Base-by-base conservation (phyloP, 2,113 vertebrate species). In the Propithecus coquereli region DNA sequence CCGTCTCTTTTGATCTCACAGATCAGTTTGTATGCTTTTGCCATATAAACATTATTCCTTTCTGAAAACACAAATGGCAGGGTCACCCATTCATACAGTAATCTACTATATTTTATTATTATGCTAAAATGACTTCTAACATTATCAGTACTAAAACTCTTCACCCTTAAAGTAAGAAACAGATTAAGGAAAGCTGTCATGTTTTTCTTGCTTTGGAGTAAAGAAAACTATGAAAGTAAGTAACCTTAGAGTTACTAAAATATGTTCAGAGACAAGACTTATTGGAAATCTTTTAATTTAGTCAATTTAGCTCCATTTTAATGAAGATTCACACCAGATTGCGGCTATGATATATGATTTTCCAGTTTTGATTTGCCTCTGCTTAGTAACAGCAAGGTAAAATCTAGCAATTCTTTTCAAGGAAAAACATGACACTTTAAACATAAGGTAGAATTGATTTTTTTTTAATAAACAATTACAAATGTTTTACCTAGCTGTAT, bases 331-430 rank as follows among this genome's bases (percentile, higher is more conserved):
- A 57, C 3, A 50, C 85, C 25, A 95, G 27, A 47, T 84, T 74
- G 10, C 61, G 17, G 6, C 4, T 87, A 66, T 70, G 17, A 68
- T 68, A 74, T 76, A 9, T 14, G 87, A 77, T 86, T 57, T 87
- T 76, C 27, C 50, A 30, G 6, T 97, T 97, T 97, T 18, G 86
- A 74, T 95, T 86, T 95, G 47, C 86, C n/a, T 2, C 47, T 83
- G 76, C 11, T 80, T 32, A 40, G 77, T 87, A 90, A 54, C 3
- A n/a, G 43, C 93, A 87, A 80, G 23, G 14, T 94, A 92, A 92
- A 96, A 94, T 68, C 23, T 18, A 74, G 7, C 27, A 76, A 71
- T 95, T 2, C 43, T 84, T 68, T 79, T 54, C 12, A 84, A 81
- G 20, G 25, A 61, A 59, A 88, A 74, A 74, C 32, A 54, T 27